Conservation (phyloP, 1,140 invertebrate species). For the Phthorimaea operculella region DNA sequence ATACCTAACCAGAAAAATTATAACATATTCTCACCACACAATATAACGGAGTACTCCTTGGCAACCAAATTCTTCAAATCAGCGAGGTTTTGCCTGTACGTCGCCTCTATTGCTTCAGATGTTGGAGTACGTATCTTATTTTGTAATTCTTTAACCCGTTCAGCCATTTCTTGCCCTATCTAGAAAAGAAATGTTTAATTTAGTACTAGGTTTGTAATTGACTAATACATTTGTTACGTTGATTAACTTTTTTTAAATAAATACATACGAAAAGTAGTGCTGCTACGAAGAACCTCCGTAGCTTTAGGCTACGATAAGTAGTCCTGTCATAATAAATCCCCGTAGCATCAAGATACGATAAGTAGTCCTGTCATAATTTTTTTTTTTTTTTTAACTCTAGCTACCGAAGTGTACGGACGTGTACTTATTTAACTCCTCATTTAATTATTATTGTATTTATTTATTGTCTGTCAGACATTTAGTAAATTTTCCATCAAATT, state of each 20-base stretch:
- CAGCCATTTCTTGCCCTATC: conserved; percentile 68
- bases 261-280: background rate
- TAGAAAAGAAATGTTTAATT: conserved; percentile 20
- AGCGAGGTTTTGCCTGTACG: conserved; percentile 68
- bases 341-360: too few relatives aligned
- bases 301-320: too few relatives aligned
- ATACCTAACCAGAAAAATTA: background rate
- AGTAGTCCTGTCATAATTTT: too few relatives aligned
- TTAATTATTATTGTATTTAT: too few relatives aligned
- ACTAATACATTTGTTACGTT: background rate
- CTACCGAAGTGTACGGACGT: too few relatives aligned
- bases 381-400: too few relatives aligned
- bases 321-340: too few relatives aligned
- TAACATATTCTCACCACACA: conserved; percentile 56
- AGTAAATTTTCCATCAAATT: too few relatives aligned
- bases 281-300: too few relatives aligned
- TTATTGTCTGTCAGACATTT: too few relatives aligned
- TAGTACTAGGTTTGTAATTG: too few relatives aligned
- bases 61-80: conserved; percentile 69
- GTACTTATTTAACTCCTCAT: too few relatives aligned
- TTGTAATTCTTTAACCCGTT: conserved; percentile 65
- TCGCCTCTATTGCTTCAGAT: conserved; percentile 65
- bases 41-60: conserved; percentile 70
- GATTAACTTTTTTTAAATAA: background rate
- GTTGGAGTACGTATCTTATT: conserved; percentile 70